Percentiles rank a stretch among this genome's conserved stretches.
These are phyloP conservation scores for Petrolisthes cinctipes DNA, from an alignment of 2,888 invertebrate species.

Conservation along the genomic window DNA sequence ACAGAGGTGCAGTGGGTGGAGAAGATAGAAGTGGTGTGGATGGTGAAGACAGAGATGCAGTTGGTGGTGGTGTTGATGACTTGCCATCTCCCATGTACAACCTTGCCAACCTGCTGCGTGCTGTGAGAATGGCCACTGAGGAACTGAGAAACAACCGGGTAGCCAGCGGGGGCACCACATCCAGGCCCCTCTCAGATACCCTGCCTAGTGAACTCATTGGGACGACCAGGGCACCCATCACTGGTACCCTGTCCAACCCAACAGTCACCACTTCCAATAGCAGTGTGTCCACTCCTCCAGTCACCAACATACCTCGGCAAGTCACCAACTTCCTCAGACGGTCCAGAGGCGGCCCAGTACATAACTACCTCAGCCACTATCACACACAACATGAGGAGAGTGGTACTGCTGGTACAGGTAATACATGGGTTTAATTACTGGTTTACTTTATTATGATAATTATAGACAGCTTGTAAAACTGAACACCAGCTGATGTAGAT, in stretches of 20 bases:
- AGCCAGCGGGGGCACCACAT: neutral
- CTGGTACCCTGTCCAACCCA: neutral
- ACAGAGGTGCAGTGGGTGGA: neutral
- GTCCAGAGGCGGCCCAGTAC: neutral
- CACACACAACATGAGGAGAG: constrained; percentile 25
- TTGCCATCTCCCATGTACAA: constrained; percentile 41
- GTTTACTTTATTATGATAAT: too few species aligned
- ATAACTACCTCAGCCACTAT: constrained; percentile 3
- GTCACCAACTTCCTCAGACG: constrained; percentile 59
- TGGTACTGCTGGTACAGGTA: neutral
- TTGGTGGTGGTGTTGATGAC: neutral
- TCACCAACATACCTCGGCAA: constrained; percentile 52
- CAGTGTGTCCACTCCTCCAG: neutral
- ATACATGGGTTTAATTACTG: too few species aligned
- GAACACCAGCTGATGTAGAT: too few species aligned
- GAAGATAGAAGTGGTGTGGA: neutral
- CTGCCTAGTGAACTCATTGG: too few species aligned
- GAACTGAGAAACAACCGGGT: constrained; percentile 50
- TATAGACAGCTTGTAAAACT: too few species aligned
- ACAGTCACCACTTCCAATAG: neutral
- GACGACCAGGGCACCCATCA: neutral
- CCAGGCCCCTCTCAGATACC: neutral
- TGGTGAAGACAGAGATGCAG: neutral
- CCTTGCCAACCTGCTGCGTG: constrained; percentile 52
- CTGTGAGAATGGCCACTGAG: constrained; percentile 60